Percentiles rank a stretch among this genome's conserved stretches.
These are phyloP conservation scores for Oncorhynchus nerka DNA, from an alignment of 2,113 vertebrate species.

Conservation along the genomic window DNA sequence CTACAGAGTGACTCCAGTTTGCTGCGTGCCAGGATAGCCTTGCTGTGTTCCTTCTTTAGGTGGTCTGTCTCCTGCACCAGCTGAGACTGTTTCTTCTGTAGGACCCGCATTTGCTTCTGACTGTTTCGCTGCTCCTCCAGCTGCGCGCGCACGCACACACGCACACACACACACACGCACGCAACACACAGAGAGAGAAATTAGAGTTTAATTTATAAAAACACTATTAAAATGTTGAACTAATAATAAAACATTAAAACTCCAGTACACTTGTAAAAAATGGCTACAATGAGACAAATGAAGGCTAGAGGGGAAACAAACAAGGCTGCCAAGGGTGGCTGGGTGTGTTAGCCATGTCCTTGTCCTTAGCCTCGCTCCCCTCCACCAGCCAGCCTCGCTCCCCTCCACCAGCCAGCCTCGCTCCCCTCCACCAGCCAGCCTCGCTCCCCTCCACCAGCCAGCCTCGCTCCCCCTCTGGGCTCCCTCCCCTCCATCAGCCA, in stretches of 20 bases:
- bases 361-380: no score
- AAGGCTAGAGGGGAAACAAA: no score
- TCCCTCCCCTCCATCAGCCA: no score
- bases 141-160: slow-evolving; percentile 58
- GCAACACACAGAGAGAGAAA: neutral
- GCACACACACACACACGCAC: no score
- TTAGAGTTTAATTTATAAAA: neutral
- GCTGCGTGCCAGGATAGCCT: slow-evolving; percentile 93
- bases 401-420: no score
- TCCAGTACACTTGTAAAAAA: no score
- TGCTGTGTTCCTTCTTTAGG: slow-evolving; percentile 93
- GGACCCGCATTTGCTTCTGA: slow-evolving; percentile 91
- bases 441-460: no score
- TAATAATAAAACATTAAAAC: no score
- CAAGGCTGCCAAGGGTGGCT: neutral
- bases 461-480: neutral
- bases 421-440: no score
- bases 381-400: no score
- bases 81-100: slow-evolving; percentile 97
- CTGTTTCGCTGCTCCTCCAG: slow-evolving; percentile 93
- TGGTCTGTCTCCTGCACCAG: slow-evolving; percentile 95
- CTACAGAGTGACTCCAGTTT: slow-evolving; percentile 96
- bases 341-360: neutral
- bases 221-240: neutral
- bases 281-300: no score